Conservation (phyloP, 2,888 invertebrate genomes). For the Drosophila niveifrons region DNA sequence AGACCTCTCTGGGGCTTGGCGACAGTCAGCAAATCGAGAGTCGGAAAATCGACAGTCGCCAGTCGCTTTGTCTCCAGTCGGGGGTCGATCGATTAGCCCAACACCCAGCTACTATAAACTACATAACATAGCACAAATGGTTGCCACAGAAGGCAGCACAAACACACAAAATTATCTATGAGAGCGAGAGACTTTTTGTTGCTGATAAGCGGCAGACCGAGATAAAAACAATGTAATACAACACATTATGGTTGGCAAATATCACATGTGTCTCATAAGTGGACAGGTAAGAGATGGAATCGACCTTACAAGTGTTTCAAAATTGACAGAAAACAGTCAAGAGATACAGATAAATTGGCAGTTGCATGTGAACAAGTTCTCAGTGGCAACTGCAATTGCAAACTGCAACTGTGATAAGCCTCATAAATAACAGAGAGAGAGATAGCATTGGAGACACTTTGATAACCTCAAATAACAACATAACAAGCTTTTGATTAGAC, state of each 20-base stretch:
- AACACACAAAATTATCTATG: slow-evolving; percentile 52
- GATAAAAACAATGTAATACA: slow-evolving; percentile 33
- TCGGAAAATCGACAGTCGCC: slow-evolving; percentile 9
- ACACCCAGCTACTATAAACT: background rate
- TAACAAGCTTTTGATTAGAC: slow-evolving; percentile 67
- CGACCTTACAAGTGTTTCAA: slow-evolving; percentile 36
- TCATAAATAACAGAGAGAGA: background rate
- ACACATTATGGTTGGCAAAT: slow-evolving; percentile 24
- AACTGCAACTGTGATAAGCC: slow-evolving; percentile 11
- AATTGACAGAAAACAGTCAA: slow-evolving; percentile 62
- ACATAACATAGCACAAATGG: background rate
- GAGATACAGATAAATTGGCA: slow-evolving; percentile 52
- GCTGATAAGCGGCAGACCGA: slow-evolving; percentile 56
- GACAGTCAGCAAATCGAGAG: slow-evolving; percentile 11
- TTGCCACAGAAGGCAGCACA: slow-evolving; percentile 6
- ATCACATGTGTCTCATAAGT: slow-evolving; percentile 46
- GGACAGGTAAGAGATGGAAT: slow-evolving; percentile 14
- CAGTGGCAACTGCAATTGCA: background rate
- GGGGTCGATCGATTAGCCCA: slow-evolving; percentile 39
- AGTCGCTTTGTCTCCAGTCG: slow-evolving; percentile 16
- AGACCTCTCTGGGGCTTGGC: slow-evolving; percentile 43
- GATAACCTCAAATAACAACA: slow-evolving; percentile 16
- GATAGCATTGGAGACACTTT: slow-evolving; percentile 9
- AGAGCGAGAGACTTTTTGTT: background rate
- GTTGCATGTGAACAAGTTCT: slow-evolving; percentile 25